Evolutionary conservation across 2,113 vertebrate species (phyloP).

Genomic region (Vidua chalybeata): DNA sequence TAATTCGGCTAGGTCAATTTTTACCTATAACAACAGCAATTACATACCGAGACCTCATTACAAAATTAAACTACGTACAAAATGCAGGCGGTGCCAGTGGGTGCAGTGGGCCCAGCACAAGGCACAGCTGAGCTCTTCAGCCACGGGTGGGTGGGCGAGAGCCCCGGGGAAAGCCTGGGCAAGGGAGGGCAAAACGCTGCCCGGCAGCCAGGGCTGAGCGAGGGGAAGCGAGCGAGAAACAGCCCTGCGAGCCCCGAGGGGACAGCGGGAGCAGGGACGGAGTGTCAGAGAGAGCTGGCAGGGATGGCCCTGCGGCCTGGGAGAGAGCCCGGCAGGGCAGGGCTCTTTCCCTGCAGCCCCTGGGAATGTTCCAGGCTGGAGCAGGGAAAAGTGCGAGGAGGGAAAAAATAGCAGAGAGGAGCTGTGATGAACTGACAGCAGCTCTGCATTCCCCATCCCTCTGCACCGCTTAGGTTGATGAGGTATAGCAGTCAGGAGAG

Average conservation of each 20-base stretch:
- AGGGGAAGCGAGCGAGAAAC: background rate
- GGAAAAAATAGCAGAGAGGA: background rate
- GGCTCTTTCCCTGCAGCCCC: rapidly evolving
- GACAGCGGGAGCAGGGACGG: background rate
- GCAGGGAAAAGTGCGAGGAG: rapidly evolving
- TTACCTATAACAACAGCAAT: background rate
- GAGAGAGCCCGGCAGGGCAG: background rate
- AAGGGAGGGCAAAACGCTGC: background rate
- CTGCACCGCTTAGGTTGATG: rapidly evolving
- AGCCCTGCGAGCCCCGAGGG: background rate
- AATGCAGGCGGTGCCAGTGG: background rate
- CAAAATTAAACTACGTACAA: background rate
- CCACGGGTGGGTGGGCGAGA: background rate
- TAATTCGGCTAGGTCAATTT: no score
- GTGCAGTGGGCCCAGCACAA: background rate
- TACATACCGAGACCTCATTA: background rate
- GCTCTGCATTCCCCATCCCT: no score
- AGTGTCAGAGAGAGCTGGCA: background rate
- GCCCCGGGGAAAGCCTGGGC: background rate
- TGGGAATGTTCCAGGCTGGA: rapidly evolving
- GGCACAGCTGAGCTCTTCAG: background rate
- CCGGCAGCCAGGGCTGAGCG: background rate
- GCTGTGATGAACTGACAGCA: rapidly evolving
- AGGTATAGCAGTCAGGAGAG: background rate
- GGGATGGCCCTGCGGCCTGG: background rate